phyloP scores from a whole-genome alignment of 2,113 vertebrate genomes.

The Ceratotherium simum region DNA sequence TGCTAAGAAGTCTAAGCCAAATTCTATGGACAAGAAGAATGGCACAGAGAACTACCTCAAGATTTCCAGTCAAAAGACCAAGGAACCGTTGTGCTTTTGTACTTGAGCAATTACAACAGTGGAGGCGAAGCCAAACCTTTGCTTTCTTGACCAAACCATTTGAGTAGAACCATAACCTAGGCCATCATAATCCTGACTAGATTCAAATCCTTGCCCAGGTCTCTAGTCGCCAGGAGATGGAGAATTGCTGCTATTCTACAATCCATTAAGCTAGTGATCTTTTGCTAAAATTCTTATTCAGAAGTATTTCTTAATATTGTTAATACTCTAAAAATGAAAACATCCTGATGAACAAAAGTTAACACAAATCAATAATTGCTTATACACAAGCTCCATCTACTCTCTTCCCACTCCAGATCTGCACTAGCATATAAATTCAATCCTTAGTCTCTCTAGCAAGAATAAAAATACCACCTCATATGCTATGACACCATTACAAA shows the following conservation, averaged over 20 bases:
- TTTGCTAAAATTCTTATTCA: neutral
- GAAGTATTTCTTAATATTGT: slow-evolving; percentile 8
- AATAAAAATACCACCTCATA: neutral
- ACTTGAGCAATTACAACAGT: neutral
- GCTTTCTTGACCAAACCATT: neutral
- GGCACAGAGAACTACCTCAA: neutral
- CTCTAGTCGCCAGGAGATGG: neutral
- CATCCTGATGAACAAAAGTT: neutral
- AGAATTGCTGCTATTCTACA: neutral
- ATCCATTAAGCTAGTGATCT: neutral
- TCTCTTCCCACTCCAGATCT: neutral
- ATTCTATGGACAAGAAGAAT: neutral
- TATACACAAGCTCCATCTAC: neutral
- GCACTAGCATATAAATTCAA: neutral
- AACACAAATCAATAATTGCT: neutral
- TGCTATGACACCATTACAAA: neutral
- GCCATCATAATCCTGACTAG: neutral
- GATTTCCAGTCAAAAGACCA: neutral
- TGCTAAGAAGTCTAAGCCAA: neutral
- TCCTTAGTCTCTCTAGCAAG: neutral
- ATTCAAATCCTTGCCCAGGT: no score
- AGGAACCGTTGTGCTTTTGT: neutral
- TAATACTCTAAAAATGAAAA: slow-evolving; percentile 23
- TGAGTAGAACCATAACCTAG: neutral
- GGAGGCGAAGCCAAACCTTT: neutral